phyloP scores from a whole-genome alignment of 2,888 invertebrate species.

The Lepidochitona cinerea region DNA sequence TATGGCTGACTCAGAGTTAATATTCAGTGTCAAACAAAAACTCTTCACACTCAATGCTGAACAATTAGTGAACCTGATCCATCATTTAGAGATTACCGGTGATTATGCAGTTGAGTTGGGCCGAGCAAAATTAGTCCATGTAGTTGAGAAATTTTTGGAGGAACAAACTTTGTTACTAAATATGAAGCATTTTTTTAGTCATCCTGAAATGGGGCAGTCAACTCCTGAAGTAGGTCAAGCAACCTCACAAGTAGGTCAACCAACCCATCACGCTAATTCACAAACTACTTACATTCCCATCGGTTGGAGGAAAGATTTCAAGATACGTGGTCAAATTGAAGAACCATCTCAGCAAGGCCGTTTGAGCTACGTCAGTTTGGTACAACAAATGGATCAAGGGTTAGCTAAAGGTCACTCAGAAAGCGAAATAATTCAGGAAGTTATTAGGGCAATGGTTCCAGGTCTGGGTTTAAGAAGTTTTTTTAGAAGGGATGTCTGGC shows the following conservation, averaged over 20 bases:
- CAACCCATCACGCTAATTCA: no score
- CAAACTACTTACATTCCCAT: no score
- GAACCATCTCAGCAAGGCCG: background rate
- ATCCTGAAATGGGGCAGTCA: no score
- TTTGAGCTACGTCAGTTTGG: background rate
- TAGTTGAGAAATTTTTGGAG: background rate
- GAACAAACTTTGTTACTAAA: no score
- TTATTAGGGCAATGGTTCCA: background rate
- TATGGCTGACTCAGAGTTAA: background rate
- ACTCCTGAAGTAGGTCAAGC: no score
- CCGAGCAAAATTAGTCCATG: background rate
- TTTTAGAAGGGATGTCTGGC: background rate
- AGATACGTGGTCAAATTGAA: background rate
- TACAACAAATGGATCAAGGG: background rate
- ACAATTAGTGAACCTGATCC: background rate
- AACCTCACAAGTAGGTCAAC: no score
- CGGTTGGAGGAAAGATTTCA: background rate
- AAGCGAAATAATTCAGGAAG: background rate
- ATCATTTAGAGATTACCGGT: background rate
- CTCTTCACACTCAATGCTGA: background rate
- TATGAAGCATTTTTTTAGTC: no score
- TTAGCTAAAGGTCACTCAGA: background rate
- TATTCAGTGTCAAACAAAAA: background rate
- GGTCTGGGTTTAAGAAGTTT: background rate
- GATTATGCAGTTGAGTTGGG: background rate